Base-by-base conservation (phyloP, 2,888 invertebrate genomes). In the Strigamia transsilvanica region DNA sequence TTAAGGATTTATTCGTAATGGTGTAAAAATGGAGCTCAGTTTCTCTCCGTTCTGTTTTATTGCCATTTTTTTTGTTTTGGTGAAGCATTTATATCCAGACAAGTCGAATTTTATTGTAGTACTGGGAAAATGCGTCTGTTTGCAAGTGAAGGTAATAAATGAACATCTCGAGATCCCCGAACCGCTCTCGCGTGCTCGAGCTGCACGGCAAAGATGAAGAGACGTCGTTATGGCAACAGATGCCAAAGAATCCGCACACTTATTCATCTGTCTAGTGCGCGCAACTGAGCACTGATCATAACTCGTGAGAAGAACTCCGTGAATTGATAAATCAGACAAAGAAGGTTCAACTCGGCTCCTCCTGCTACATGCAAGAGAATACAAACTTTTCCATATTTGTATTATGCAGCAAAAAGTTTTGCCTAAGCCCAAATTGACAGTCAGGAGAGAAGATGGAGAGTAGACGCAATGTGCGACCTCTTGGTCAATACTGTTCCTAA, bases 41-140 rank as follows among this genome's bases (percentile, higher is more conserved):
- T 34, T 34, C 15, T 42, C 12, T 42, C 12, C 4, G 4, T 42
- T 42, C 15, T 42, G 10, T 66, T 27, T 66, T 66, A 27, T 66
- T 66, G 21, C 4, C 4, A 18, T 21, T 61, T 21, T 21, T 61
- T 61, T 15, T 23, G 7, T 61, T 23, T 61, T 61, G 7, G 15
- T 66, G 23, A 6, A 7, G 27, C 66, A 27, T 66, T 66, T 66
- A 27, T 66, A 66, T 15, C 18, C 66, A 27, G 66, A 66, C 66
- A 66, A 66, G 66, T 66, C 66, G 66, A 66, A 66, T 66, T 66
- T 66, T 66, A 66, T 66, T 66, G 66, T 66, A 66, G 66, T 66
- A 23, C 13, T 66, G 66, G 66, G 66, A 66, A 66, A 66, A 66
- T 66, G 66, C 66, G 66, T 66, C 66, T 66, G 66, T 66, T 66